Evolutionary conservation across 2,113 vertebrate species (phyloP).

Genomic region (Helogale parvula): DNA sequence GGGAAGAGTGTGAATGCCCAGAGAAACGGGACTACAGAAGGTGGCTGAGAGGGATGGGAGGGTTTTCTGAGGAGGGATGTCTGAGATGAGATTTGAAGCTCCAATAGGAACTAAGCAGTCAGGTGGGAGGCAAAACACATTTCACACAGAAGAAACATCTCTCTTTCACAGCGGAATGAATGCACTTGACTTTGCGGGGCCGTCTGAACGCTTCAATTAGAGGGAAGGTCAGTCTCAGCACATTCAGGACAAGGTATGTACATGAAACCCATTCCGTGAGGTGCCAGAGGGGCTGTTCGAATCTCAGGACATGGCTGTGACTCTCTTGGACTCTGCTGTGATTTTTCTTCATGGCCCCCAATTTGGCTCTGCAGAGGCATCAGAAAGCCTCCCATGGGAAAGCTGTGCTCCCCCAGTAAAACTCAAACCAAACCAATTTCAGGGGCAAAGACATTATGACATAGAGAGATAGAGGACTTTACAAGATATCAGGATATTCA

Average conservation of each 20-base stretch:
- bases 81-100: not conserved
- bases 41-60: rapidly evolving
- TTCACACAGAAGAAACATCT: not conserved
- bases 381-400: not conserved
- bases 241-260: not conserved
- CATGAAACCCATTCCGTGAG: not conserved
- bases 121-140: not conserved
- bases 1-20: not conserved
- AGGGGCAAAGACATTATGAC: not conserved
- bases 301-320: not conserved
- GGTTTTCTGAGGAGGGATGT: not conserved
- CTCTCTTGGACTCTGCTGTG: not conserved
- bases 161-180: not conserved
- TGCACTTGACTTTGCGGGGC: not conserved
- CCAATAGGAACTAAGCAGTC: not conserved
- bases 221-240: not conserved
- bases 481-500: not conserved
- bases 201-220: not conserved
- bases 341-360: not conserved
- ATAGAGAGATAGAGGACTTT: not conserved
- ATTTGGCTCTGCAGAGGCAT: not conserved
- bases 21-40: not conserved
- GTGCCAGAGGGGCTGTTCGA: not conserved
- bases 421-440: not conserved
- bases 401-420: too few species aligned